Evolutionary conservation across 2,797 vertebrate species (phyloP), one percentile per base, ranked within the genome.

Genomic region (Sorex maritimensis): DNA sequence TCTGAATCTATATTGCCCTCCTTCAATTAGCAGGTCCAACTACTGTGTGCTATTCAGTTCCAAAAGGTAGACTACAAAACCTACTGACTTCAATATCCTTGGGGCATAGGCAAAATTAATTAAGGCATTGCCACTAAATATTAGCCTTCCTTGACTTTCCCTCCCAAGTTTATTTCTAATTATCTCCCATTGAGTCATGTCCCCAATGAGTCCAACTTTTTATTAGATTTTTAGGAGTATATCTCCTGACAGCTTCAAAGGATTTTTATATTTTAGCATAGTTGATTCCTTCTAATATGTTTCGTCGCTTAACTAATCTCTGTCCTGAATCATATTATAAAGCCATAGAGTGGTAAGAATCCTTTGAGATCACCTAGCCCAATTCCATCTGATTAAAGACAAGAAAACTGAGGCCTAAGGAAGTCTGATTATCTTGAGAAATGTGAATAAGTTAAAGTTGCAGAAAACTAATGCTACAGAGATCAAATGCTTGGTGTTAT

Each of bases 81-180:
- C 55, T 38, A 46, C 79, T 73, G 38, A 78, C 72, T 69, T 79
- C 72, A 68, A 72, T 26, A 84, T 78, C 93, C 92, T 91, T 58
- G 94, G 89, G 85, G 86, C 85, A 93, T 12, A 30, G 84, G 52
- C 44, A 52, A 95, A 96, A 95, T 95, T 95, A 95, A 96, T 97
- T 90, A 97, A 94, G 86, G 61, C 69, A 88, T 88, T 86, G 68
- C 89, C 82, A 74, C 88, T 92, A 94, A 95, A 94, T 96, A 96
- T 91, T 90, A 96, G 65, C 52, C 92, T 73, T 92, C 90, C 72
- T 77, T 46, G 30, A 86, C 24, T 82, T 55, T 92, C 91, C 93
- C 84, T 87, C 86, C 81, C 84, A 94, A 91, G 81, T 91, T 94
- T 94, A 93, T 96, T 97, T 95, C 97, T 97, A 93, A 96, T 95